phyloP scores from a whole-genome alignment of 2,888 invertebrate genomes.

The Idaea dimidiata region DNA sequence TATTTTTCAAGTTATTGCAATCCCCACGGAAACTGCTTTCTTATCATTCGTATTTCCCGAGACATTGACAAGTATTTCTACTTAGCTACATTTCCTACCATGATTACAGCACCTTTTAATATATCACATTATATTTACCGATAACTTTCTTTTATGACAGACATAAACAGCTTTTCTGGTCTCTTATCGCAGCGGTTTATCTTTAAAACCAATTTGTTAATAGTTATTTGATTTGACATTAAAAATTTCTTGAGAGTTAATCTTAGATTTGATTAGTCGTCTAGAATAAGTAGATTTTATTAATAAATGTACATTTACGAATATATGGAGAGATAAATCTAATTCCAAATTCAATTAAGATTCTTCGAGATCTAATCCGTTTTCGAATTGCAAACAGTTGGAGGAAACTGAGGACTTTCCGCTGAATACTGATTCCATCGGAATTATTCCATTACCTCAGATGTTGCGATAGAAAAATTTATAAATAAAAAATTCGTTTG shows the following conservation, averaged over 20 bases:
- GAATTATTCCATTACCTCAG: conserved; percentile 70
- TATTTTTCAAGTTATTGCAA: conserved; percentile 7
- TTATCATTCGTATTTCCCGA: conserved; percentile 52
- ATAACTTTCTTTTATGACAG: conserved; percentile 51
- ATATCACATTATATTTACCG: conserved; percentile 33
- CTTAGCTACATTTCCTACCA: conserved; percentile 47
- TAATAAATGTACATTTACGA: background rate
- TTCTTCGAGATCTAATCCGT: conserved; percentile 34
- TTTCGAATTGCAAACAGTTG: conserved; percentile 47
- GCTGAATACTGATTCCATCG: conserved; percentile 66
- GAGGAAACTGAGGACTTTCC: conserved; percentile 49
- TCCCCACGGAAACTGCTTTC: conserved; percentile 26
- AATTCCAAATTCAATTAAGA: conserved; percentile 56
- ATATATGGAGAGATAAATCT: conserved; percentile 3
- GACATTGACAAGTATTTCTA: conserved; percentile 37
- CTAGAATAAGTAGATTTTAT: background rate
- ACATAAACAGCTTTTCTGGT: conserved; percentile 12
- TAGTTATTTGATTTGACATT: conserved; percentile 6
- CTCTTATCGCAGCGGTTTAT: conserved; percentile 1
- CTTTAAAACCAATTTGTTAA: conserved; percentile 21
- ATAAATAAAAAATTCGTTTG: conserved; percentile 70
- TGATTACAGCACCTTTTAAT: conserved; percentile 35
- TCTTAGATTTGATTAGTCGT: background rate
- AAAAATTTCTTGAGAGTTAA: background rate
- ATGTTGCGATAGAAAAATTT: conserved; percentile 62